phyloP scores from a whole-genome alignment of 2,888 invertebrate genomes.

The Synanthedon vespiformis region DNA sequence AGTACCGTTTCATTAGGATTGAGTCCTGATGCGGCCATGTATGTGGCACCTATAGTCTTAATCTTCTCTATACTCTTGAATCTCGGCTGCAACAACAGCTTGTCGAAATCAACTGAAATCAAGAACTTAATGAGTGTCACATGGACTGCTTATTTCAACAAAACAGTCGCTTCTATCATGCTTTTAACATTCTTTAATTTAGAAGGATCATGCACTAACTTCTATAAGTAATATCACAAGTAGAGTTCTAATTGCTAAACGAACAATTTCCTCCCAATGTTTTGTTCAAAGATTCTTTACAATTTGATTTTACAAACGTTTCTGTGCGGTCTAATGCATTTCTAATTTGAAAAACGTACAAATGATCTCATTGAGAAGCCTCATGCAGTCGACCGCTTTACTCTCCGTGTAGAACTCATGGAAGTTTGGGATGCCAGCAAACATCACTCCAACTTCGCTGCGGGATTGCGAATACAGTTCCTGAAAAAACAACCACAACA shows the following conservation, averaged over 20 bases:
- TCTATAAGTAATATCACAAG: too few species aligned
- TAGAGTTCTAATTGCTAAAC: too few species aligned
- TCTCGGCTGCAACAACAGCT: constrained; percentile 85
- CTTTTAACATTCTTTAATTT: too few species aligned
- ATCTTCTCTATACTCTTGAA: constrained; percentile 94
- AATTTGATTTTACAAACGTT: background rate
- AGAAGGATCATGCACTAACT: too few species aligned
- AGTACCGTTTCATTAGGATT: constrained; percentile 79
- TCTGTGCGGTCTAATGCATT: constrained; percentile 15
- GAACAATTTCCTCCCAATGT: too few species aligned
- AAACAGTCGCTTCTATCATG: too few species aligned
- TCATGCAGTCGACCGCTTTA: constrained; percentile 97
- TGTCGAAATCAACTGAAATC: constrained; percentile 84
- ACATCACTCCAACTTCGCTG: constrained; percentile 93
- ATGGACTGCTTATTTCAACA: too few species aligned
- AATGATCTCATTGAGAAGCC: constrained; percentile 97
- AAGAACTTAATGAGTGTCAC: too few species aligned
- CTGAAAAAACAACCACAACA: constrained; percentile 36
- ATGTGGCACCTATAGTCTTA: constrained; percentile 93
- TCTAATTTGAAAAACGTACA: constrained; percentile 66
- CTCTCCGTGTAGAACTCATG: constrained; percentile 99
- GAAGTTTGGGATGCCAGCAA: constrained; percentile 98
- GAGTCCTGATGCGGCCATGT: constrained; percentile 96
- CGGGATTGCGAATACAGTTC: constrained; percentile 86
- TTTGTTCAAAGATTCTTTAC: too few species aligned